Evolutionary conservation across 2,113 vertebrate species (phyloP).

Genomic region (Engraulis encrasicolus): DNA sequence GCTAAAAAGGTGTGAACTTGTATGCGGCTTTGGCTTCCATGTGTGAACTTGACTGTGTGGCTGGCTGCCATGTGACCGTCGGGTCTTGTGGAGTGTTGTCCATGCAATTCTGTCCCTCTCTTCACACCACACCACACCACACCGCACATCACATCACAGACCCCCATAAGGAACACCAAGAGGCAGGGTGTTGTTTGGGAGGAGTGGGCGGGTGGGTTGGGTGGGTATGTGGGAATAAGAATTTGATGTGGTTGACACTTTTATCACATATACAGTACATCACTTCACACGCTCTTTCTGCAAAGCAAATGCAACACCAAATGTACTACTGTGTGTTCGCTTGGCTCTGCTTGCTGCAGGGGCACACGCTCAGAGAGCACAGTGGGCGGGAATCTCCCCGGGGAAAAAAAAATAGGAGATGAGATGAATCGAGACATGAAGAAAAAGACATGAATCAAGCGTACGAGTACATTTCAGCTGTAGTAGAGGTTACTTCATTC

Average conservation of each 20-base stretch:
- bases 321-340: too few species aligned
- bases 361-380: too few species aligned
- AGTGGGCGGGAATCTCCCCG: background rate
- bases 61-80: background rate
- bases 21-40: background rate
- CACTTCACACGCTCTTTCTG: background rate
- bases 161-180: background rate
- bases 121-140: background rate
- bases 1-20: constrained; percentile 3
- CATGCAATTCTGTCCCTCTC: background rate
- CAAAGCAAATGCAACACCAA: background rate
- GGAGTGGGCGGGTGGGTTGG: background rate
- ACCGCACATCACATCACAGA: too few species aligned
- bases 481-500: background rate
- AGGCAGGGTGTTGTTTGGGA: background rate
- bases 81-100: background rate
- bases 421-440: too few species aligned
- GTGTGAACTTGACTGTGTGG: background rate
- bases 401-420: too few species aligned
- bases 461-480: background rate
- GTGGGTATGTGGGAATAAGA: background rate
- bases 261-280: background rate
- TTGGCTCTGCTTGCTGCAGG: too few species aligned
- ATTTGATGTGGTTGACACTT: background rate
- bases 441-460: background rate